Base-by-base conservation (phyloP, 1,140 invertebrate species). In the Cecropterus lyciades region DNA sequence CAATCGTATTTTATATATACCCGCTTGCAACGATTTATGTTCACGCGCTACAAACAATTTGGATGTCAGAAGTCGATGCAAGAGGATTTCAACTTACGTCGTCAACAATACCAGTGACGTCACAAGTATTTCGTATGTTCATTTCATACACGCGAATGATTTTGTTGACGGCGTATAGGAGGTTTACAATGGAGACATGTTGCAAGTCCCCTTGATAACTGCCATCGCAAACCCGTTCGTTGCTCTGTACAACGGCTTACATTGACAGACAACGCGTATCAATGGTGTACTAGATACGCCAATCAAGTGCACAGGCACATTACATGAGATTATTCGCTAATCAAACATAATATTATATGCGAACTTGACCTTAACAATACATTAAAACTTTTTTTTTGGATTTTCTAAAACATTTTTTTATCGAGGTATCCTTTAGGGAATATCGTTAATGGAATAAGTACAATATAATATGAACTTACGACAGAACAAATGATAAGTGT, bases 261-360 rank as follows among this genome's bases (percentile, higher is more conserved):
- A 56, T 73, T 73, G 71, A 69, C 62, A 73, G 71, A 80, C 73
- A 64, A 70, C 60, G 55, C 70, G 77, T 85, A 56, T 81, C 80
- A 67, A 20, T 72, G 87, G 55, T 90, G 84, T 80, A 75, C 17
- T 43, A 83, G 85, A 88, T 72, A 56, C 59, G 71, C 51, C 17
- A 57, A 79, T 82, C 85, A 89, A 91, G 87, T 83, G 86, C 85
- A 89, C 84, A 88, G 64, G 82, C 82, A 92, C 86, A 90, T 92
- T 89, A 92, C 80, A 89, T 90, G 74, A 89, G 87, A 90, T 92
- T 87, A 85, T 70, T 76, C 63, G 51, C 82, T 91, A 88, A 89
- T 89, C 86, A 82, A 90, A 92, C 82, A 92, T 90, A 90, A 91
- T 87, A 91, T 89, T 81, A 81, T 84, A 91, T 91, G 89, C 86